Evolutionary conservation across 2,113 vertebrate genomes (phyloP).

Genomic region (Aplodontia rufa): DNA sequence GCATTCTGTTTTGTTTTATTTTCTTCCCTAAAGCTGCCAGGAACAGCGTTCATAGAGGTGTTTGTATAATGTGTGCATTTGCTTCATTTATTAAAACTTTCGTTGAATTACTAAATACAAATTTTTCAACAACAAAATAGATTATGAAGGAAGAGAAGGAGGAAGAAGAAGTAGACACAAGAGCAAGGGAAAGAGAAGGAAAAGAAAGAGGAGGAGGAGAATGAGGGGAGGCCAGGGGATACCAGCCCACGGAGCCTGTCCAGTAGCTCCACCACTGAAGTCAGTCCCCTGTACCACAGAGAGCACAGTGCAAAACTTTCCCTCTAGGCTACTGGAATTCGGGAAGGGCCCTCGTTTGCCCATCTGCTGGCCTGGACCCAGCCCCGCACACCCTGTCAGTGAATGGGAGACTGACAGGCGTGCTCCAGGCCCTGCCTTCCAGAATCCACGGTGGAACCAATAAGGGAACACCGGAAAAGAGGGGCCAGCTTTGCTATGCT

Average conservation of each 20-base stretch:
- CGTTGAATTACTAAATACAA: background rate
- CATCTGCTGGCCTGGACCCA: too few relatives aligned
- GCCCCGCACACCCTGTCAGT: too few relatives aligned
- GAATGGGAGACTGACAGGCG: too few relatives aligned
- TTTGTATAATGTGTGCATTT: too few relatives aligned
- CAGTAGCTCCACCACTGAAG: fast-evolving
- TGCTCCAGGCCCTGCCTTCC: background rate
- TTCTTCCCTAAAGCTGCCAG: background rate
- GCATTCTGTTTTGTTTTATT: too few relatives aligned
- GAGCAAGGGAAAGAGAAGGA: background rate
- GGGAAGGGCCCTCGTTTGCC: background rate
- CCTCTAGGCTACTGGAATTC: background rate
- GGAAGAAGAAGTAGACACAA: background rate
- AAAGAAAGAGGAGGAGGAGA: background rate
- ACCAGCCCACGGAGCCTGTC: background rate
- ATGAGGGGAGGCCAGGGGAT: too few relatives aligned
- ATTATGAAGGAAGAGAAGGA: background rate
- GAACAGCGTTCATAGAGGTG: background rate
- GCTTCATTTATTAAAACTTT: background rate
- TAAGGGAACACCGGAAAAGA: background rate
- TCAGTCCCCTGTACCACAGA: background rate
- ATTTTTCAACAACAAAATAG: background rate
- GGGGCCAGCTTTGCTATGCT: too few relatives aligned
- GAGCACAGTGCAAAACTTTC: background rate
- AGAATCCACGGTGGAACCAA: background rate